A percentile compares a stretch with the other conserved stretches of the same genome.
Conservation (phyloP, 2,113 vertebrate species). For the Ciconia maguari region DNA sequence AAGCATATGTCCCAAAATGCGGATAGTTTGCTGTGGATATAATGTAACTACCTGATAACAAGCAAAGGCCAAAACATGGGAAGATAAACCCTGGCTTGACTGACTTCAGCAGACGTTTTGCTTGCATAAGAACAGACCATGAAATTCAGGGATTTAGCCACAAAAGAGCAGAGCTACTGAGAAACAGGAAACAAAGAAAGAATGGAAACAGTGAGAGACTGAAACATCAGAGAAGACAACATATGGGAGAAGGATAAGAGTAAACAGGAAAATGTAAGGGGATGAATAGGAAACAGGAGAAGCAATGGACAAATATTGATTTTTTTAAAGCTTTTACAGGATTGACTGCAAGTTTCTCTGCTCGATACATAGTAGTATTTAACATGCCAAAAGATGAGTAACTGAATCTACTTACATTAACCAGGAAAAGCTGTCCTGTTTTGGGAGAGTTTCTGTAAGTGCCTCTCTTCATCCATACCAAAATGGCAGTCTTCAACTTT, state of each 20-base stretch:
- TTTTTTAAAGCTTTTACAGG: background rate
- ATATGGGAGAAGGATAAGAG: background rate
- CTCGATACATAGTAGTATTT: background rate
- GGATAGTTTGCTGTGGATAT: background rate
- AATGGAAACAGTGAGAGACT: background rate
- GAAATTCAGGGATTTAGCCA: background rate
- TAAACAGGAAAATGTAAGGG: background rate
- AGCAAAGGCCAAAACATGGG: background rate
- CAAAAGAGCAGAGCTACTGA: background rate
- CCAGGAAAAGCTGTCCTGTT: background rate
- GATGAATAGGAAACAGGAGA: background rate
- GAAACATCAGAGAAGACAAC: background rate
- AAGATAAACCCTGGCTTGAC: background rate
- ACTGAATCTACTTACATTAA: background rate
- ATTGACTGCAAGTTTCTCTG: background rate
- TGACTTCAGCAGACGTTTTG: background rate
- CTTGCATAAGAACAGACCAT: background rate
- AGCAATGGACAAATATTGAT: background rate
- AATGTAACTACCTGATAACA: slow-evolving; percentile 47
- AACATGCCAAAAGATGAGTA: background rate
- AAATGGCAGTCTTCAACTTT: background rate
- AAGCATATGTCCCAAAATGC: slow-evolving; percentile 41
- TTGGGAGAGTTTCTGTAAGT: background rate
- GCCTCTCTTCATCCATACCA: background rate
- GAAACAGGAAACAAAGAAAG: background rate